Percentiles rank a stretch among this genome's conserved stretches.
Conservation (phyloP, 2,888 invertebrate species). For the Cactoblastis cactorum region DNA sequence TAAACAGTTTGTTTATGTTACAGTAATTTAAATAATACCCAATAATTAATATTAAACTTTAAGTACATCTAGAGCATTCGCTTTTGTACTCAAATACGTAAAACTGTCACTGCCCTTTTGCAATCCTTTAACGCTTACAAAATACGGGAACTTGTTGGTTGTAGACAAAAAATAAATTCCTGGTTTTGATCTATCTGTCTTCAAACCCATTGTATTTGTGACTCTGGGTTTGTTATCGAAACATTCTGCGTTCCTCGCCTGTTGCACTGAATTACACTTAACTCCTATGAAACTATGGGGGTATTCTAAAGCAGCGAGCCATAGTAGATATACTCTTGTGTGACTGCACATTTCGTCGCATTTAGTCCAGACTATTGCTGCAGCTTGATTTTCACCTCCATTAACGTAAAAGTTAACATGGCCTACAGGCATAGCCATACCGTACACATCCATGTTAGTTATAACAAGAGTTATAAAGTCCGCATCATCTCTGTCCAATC, state of each 20-base stretch:
- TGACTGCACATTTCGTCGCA: slow-evolving; percentile 46
- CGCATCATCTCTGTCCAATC: slow-evolving; percentile 52
- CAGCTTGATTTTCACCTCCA: slow-evolving; percentile 56
- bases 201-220: slow-evolving; percentile 40
- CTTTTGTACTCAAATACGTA: neutral
- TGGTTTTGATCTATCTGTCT: slow-evolving; percentile 32
- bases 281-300: slow-evolving; percentile 43
- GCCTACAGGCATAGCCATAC: slow-evolving; percentile 56
- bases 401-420: slow-evolving; percentile 63
- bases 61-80: neutral
- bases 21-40: neutral
- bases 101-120: slow-evolving; percentile 37
- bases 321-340: slow-evolving; percentile 34
- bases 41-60: neutral
- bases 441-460: slow-evolving; percentile 58
- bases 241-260: slow-evolving; percentile 41
- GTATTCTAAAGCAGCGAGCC: slow-evolving; percentile 41
- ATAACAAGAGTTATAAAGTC: slow-evolving; percentile 53
- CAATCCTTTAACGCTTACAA: slow-evolving; percentile 50
- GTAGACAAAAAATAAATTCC: slow-evolving; percentile 48
- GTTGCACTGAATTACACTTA: slow-evolving; percentile 44
- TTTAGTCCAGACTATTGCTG: slow-evolving; percentile 35
- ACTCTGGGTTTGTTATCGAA: slow-evolving; percentile 37
- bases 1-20: too few relatives aligned
- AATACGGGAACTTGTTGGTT: slow-evolving; percentile 45